These are phyloP conservation scores for Pungitius pungitius DNA, from an alignment of 2,113 vertebrate genomes.

Conservation along the genomic window DNA sequence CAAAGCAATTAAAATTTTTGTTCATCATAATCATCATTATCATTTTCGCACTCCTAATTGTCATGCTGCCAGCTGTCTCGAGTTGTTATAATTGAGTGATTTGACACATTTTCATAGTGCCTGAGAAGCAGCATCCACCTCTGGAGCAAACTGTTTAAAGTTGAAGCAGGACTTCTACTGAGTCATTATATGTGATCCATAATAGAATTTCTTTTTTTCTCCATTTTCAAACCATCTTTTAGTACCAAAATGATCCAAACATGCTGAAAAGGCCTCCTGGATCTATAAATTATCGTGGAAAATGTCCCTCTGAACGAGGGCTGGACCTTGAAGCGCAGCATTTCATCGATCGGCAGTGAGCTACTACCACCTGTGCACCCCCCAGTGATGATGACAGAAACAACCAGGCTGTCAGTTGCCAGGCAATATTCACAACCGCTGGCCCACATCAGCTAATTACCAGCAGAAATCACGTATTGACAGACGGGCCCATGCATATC, in stretches of 20 bases:
- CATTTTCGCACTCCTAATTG: slow-evolving; percentile 81
- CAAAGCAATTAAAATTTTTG: slow-evolving; percentile 75
- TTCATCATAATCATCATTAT: slow-evolving; percentile 84
- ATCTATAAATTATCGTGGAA: slow-evolving; percentile 35
- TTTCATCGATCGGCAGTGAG: slow-evolving; percentile 66
- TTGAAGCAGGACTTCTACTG: slow-evolving; percentile 40
- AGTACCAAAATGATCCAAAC: slow-evolving; percentile 5
- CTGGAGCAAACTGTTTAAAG: slow-evolving; percentile 54
- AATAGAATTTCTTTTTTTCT: slow-evolving; percentile 13
- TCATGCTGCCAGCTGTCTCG: slow-evolving; percentile 82
- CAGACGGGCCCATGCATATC: slow-evolving; percentile 80
- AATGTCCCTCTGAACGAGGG: slow-evolving; percentile 65
- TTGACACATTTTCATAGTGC: slow-evolving; percentile 76
- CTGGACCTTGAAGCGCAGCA: slow-evolving; percentile 63
- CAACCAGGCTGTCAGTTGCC: slow-evolving; percentile 78
- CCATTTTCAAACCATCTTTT: slow-evolving; percentile 23
- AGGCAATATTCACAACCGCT: slow-evolving; percentile 79
- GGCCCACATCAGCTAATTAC: slow-evolving; percentile 83
- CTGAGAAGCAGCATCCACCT: slow-evolving; percentile 67
- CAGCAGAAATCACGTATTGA: slow-evolving; percentile 82
- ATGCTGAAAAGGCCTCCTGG: slow-evolving; percentile 27
- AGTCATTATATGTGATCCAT: slow-evolving; percentile 26
- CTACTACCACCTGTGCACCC: slow-evolving; percentile 70
- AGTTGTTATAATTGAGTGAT: slow-evolving; percentile 81
- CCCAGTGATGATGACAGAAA: slow-evolving; percentile 75